These are phyloP conservation scores for Hyposoter didymator DNA, from an alignment of 2,888 invertebrate genomes.

Conservation along the genomic window DNA sequence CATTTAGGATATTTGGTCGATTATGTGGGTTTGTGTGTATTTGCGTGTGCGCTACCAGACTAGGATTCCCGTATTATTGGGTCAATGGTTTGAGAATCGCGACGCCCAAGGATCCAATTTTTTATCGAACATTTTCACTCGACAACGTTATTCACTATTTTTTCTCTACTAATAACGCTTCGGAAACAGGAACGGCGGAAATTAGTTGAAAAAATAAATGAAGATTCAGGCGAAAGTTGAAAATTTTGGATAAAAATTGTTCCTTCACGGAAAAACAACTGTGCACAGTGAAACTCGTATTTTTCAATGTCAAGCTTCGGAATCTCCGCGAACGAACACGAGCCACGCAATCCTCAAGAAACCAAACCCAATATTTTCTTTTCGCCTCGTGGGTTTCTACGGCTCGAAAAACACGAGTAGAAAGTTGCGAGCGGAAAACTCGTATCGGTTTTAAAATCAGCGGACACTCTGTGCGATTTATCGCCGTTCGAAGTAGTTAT, in stretches of 20 bases:
- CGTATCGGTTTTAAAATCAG: constrained; percentile 21
- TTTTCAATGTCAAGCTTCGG: neutral
- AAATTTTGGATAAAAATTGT: neutral
- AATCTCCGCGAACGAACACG: neutral
- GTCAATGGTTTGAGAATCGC: neutral
- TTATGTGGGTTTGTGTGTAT: neutral
- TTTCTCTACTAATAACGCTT: neutral
- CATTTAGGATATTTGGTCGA: constrained; percentile 11
- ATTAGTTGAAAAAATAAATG: neutral
- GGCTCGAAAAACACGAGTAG: constrained; percentile 23
- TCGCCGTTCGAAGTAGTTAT: neutral
- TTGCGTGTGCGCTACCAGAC: constrained; percentile 12
- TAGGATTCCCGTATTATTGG: neutral
- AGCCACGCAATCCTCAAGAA: neutral
- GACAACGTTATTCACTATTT: neutral
- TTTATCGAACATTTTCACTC: neutral
- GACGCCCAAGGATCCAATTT: neutral
- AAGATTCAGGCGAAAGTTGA: neutral
- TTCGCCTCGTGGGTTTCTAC: constrained; percentile 3
- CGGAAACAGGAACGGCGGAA: neutral
- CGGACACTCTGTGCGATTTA: constrained; percentile 22
- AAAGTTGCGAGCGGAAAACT: neutral
- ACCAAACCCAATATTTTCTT: neutral
- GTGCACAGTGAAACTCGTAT: neutral
- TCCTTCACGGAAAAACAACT: neutral